phyloP scores from a whole-genome alignment of 1,140 invertebrate genomes.

The Leptinotarsa undecemlineata region DNA sequence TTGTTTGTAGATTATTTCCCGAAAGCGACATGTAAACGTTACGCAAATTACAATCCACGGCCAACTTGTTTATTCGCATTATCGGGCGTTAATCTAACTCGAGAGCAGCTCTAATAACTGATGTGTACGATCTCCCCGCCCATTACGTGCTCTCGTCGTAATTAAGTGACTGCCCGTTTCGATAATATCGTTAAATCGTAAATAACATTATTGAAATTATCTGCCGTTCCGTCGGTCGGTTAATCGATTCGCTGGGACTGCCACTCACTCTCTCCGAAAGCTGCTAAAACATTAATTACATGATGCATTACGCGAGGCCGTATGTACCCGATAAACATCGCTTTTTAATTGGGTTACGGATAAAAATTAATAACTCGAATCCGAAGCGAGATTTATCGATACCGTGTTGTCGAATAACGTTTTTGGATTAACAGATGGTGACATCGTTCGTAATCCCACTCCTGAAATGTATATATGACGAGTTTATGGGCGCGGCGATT shows the following conservation, averaged over 20 bases:
- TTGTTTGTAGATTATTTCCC: not conserved
- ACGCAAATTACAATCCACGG: conserved; percentile 19
- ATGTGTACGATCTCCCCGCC: conserved; percentile 20
- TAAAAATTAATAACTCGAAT: conserved; percentile 18
- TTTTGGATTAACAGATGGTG: too few species aligned
- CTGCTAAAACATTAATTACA: conserved; percentile 19
- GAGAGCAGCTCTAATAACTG: conserved; percentile 24
- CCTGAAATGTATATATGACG: too few species aligned
- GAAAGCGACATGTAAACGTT: not conserved
- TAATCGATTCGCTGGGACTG: conserved; percentile 3
- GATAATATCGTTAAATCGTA: conserved; percentile 25
- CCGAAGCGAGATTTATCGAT: not conserved
- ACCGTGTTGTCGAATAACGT: too few species aligned
- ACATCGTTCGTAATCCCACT: too few species aligned
- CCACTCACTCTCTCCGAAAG: conserved; percentile 7
- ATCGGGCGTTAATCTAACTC: conserved; percentile 23
- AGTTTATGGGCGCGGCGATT: too few species aligned
- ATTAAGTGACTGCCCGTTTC: conserved; percentile 27
- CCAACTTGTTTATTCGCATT: conserved; percentile 26
- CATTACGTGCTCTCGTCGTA: conserved; percentile 22
- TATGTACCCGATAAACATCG: conserved; percentile 11
- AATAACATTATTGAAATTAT: conserved; percentile 28
- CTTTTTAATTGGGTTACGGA: conserved; percentile 12
- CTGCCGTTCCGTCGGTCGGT: conserved; percentile 1
- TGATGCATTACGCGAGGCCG: conserved; percentile 11